Base-by-base conservation (phyloP, 2,797 vertebrate genomes). In the Macroramphosus scolopax region DNA sequence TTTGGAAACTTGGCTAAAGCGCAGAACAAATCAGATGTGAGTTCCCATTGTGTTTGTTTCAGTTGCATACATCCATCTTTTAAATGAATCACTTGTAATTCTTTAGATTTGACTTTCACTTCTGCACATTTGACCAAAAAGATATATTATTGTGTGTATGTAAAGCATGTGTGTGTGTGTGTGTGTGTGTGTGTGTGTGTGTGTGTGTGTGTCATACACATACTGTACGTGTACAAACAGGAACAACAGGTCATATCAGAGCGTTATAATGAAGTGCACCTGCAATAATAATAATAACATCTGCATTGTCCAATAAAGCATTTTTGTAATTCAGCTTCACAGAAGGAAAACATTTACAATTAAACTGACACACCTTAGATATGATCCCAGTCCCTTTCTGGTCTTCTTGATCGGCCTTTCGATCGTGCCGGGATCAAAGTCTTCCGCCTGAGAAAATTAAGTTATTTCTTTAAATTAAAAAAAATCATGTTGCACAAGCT, bases 1-100 rank as follows among this genome's bases (percentile, higher is more conserved):
- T 52, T 74, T 77, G 44, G 85, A 62, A 29, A 81, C 74, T 55
- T 89, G 82, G 68, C 95, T 97, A 59, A 71, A 78, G 67, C 25
- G 39, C 10, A 53, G 43, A 75, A 53, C 10, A 80, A 66, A 63
- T 31, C 35, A 67, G 1, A 59, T 16, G 9, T 36, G 6, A 51
- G 26, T 22, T 66, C 17, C 17, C 16, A 29, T 7, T 22, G 6
- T 26, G 6, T n/a, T n/a, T n/a, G n/a, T n/a, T n/a, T n/a, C n/a
- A 22, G 20, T 54, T 20, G 33, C 1, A 44, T 10, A 45, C 42
- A 37, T 15, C 1, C 8, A 7, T 24, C 9, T 22, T n/a, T n/a
- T n/a, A n/a, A n/a, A n/a, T n/a, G n/a, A n/a, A n/a, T n/a, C n/a
- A n/a, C n/a, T n/a, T n/a, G n/a, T n/a, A n/a, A n/a, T n/a, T n/a